Percentiles rank a stretch among this genome's conserved stretches.
phyloP scores from a whole-genome alignment of 2,888 invertebrate genomes.

The Conus canariensis region DNA sequence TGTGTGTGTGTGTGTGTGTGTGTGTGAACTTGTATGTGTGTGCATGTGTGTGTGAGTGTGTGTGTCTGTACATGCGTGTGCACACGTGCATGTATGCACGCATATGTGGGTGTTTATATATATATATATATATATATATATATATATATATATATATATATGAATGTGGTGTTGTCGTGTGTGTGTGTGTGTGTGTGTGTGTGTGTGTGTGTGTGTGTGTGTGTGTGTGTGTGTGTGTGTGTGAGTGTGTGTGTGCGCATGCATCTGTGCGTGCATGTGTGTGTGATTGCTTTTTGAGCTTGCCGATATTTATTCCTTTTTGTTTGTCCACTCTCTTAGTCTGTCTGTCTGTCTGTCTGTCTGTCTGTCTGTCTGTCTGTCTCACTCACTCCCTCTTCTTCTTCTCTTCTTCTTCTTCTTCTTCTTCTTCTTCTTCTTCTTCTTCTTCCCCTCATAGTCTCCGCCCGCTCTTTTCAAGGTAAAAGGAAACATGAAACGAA shows the following conservation, averaged over 20 bases:
- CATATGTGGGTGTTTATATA: neutral
- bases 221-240: neutral
- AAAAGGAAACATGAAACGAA: neutral
- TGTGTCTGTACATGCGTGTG: conserved; percentile 3
- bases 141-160: neutral
- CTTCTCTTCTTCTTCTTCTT: neutral
- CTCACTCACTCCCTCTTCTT: neutral
- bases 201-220: neutral
- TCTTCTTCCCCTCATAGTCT: neutral
- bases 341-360: no score
- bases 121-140: neutral
- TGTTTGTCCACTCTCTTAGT: no score
- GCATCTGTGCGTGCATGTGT: neutral
- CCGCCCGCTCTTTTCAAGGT: neutral
- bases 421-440: neutral
- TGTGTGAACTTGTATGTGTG: neutral
- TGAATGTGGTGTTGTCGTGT: neutral
- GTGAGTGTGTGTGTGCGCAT: no score
- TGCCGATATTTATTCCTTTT: no score
- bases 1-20: conserved; percentile 15
- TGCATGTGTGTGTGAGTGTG: neutral
- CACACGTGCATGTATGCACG: neutral
- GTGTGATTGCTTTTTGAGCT: neutral
- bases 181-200: neutral
- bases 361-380: neutral